A percentile compares a stretch with the other conserved stretches of the same genome.
phyloP scores from a whole-genome alignment of 1,140 invertebrate species.

The Chrysomallon squamiferum region DNA sequence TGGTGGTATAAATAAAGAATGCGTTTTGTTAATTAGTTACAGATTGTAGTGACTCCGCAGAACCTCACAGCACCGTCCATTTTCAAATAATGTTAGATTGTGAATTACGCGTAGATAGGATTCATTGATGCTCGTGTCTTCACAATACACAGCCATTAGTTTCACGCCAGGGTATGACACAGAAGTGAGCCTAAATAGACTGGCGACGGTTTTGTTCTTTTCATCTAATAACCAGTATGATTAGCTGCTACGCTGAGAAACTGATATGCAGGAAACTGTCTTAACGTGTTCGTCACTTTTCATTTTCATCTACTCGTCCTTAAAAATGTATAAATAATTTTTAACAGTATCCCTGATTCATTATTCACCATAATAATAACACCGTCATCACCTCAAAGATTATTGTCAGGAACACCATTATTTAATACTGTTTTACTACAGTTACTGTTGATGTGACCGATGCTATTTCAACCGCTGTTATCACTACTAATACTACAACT shows the following conservation, averaged over 20 bases:
- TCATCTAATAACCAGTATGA: background rate
- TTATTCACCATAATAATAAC: background rate
- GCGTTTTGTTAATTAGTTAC: too few species aligned
- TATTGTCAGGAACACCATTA: background rate
- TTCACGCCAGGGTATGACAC: too few species aligned
- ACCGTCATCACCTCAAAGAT: background rate
- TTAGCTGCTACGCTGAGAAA: background rate
- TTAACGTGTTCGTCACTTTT: background rate
- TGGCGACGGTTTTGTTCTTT: too few species aligned
- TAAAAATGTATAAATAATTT: background rate
- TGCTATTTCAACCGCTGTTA: background rate
- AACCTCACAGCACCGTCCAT: too few species aligned
- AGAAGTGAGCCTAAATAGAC: too few species aligned
- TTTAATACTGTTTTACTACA: background rate
- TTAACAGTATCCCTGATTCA: background rate
- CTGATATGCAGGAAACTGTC: background rate
- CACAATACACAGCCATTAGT: too few species aligned
- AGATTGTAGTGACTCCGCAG: too few species aligned
- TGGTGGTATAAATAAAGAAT: too few species aligned
- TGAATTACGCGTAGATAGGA: too few species aligned
- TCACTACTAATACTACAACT: background rate
- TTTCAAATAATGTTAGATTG: too few species aligned
- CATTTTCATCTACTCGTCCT: background rate
- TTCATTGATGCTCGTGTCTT: too few species aligned
- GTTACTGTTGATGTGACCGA: background rate